Evolutionary conservation across 1,140 invertebrate species (phyloP).

Genomic region (Sycophaga agraensis): DNA sequence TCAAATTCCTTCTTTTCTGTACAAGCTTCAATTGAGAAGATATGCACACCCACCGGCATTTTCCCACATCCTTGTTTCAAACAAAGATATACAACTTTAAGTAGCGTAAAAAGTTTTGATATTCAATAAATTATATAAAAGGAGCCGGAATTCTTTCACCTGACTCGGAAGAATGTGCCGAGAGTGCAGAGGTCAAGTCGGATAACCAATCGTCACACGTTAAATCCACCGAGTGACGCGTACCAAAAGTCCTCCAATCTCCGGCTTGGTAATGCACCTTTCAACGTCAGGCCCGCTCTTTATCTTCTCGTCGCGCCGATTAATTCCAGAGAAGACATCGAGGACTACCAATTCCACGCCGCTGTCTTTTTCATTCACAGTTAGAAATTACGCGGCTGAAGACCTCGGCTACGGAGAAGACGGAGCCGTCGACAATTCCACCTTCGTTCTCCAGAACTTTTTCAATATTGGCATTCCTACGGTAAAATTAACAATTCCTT

Average conservation of each 20-base stretch:
- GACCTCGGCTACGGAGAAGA: background rate
- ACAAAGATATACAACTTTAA: too few species aligned
- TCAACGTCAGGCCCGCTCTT: slow-evolving; percentile 25
- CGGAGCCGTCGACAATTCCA: background rate
- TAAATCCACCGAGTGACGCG: slow-evolving; percentile 6
- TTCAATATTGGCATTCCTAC: too few species aligned
- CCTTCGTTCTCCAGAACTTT: background rate
- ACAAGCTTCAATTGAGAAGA: too few species aligned
- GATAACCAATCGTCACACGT: slow-evolving; percentile 7
- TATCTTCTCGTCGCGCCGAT: slow-evolving; percentile 25
- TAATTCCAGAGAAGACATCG: slow-evolving; percentile 23
- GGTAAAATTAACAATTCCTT: too few species aligned
- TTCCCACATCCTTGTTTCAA: too few species aligned
- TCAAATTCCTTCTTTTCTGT: too few species aligned
- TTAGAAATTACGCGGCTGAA: slow-evolving; percentile 14
- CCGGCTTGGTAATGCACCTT: slow-evolving; percentile 26
- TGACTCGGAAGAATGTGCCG: too few species aligned
- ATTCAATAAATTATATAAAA: too few species aligned
- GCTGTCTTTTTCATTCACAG: slow-evolving; percentile 26
- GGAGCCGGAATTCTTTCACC: too few species aligned
- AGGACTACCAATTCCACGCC: slow-evolving; percentile 5
- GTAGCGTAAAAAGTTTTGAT: too few species aligned
- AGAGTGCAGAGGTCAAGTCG: slow-evolving; percentile 4
- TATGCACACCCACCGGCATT: too few species aligned
- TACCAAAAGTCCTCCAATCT: slow-evolving; percentile 23